Evolutionary conservation across 1,140 invertebrate species (phyloP), one percentile per base, ranked within the genome.

Genomic region (Aleiodes sp.): DNA sequence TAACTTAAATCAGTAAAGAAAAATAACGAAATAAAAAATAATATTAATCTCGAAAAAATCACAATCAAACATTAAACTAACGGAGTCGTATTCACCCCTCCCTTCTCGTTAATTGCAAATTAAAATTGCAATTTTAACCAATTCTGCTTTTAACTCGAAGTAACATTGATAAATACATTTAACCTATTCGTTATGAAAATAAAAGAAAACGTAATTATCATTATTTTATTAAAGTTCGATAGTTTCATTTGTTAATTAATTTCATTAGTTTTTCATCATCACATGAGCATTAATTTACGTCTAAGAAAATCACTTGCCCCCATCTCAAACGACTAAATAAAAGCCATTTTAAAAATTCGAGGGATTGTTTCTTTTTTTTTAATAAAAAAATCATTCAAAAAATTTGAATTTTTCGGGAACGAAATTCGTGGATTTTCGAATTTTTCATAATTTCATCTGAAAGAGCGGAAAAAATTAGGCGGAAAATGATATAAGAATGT

Each of bases 1-100:
- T 83, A 85, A 84, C 81, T 77, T 86, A 80, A n/a, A 84, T 76
- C 75, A 78, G 81, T 79, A 39, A 43, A 19, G 43, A 31, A 59
- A 16, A 28, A 64, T 29, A 29, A 43, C 28, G 39, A 68, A 63
- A 52, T 35, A 39, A 60, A 52, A 74, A 74, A 73, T 72, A 66
- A 64, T 56, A 65, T 65, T 64, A 70, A 62, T 61, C 21, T 19
- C 8, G 60, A 61, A 62, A 57, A 10, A 72, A 73, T 8, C 4
- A 52, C 10, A 28, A 52, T 31, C 31, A 39, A 68, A 62, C 56
- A 67, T 60, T 67, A 61, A 68, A 68, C 12, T 59, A 29, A 62
- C 3, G 66, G 39, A 68, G 60, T 68, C 14, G 56, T 67, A 24
- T 35, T 31, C 33, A n/a, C 28, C 19, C n/a, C 33, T n/a, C n/a